Evolutionary conservation across 1,140 invertebrate species (phyloP).

Genomic region (Brachionus koreanus): DNA sequence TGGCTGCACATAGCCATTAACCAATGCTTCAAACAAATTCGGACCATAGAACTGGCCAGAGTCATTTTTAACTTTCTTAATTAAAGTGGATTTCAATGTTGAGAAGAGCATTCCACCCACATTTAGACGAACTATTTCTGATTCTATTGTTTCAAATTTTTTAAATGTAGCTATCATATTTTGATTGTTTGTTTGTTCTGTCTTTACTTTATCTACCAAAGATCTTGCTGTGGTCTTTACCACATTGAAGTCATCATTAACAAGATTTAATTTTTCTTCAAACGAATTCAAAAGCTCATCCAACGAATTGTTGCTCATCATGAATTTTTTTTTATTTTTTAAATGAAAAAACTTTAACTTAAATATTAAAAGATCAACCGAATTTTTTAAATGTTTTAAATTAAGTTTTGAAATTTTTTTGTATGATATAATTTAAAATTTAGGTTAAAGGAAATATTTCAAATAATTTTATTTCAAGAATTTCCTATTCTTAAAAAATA

Average conservation of each 20-base stretch:
- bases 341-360: background rate
- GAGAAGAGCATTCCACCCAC: slow-evolving; percentile 11
- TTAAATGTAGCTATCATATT: background rate
- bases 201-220: background rate
- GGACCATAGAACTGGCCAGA: background rate
- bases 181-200: slow-evolving; percentile 1
- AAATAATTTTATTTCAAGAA: too few species aligned
- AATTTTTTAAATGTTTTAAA: background rate
- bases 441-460: background rate
- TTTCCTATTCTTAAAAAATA: too few species aligned
- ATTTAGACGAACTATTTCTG: background rate
- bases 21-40: background rate
- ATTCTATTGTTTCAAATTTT: slow-evolving; percentile 20
- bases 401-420: background rate
- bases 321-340: background rate
- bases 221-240: background rate
- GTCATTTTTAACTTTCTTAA: slow-evolving; percentile 5
- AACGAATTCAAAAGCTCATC: slow-evolving; percentile 5
- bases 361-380: background rate
- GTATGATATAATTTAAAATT: background rate
- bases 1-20: background rate
- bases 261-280: slow-evolving; percentile 26
- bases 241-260: background rate
- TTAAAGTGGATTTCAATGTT: slow-evolving; percentile 25
- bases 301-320: background rate